Percentiles rank a stretch among this genome's conserved stretches.
These are phyloP conservation scores for Epinephelus lanceolatus DNA, from an alignment of 2,113 vertebrate genomes.

Conservation along the genomic window DNA sequence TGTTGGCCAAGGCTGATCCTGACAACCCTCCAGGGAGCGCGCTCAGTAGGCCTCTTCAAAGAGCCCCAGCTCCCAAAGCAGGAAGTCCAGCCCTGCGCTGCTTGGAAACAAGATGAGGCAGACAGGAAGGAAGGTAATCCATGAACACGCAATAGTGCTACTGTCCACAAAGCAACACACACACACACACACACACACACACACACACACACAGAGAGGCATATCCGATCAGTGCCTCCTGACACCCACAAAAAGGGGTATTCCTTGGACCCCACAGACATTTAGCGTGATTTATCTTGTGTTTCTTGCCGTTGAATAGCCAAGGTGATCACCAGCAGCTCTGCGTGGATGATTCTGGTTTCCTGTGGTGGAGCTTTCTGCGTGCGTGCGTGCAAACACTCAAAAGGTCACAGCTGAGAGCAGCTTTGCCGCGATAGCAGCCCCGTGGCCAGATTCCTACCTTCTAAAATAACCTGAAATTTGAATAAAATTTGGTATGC, in stretches of 20 bases:
- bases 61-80: slow-evolving; percentile 73
- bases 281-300: slow-evolving; percentile 70
- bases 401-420: slow-evolving; percentile 31
- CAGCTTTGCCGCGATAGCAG: neutral
- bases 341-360: slow-evolving; percentile 53
- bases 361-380: slow-evolving; percentile 50
- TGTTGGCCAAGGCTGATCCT: slow-evolving; percentile 74
- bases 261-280: slow-evolving; percentile 40
- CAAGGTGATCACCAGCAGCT: slow-evolving; percentile 45
- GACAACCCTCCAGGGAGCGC: slow-evolving; percentile 73
- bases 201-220: slow-evolving; percentile 7
- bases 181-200: slow-evolving; percentile 35
- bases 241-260: slow-evolving; percentile 64
- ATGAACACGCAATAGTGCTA: slow-evolving; percentile 76
- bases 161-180: slow-evolving; percentile 57
- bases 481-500: slow-evolving; percentile 37
- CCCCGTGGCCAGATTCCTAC: neutral
- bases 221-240: slow-evolving; percentile 45
- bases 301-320: slow-evolving; percentile 34
- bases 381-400: slow-evolving; percentile 22
- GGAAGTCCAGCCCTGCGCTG: slow-evolving; percentile 83
- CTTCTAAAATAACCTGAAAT: slow-evolving; percentile 54
- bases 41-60: slow-evolving; percentile 81
- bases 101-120: slow-evolving; percentile 76
- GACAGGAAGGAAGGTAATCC: slow-evolving; percentile 86